Percentiles rank a stretch among this genome's conserved stretches.
These are phyloP conservation scores for Tangara arthus DNA, from an alignment of 2,797 vertebrate genomes.

Conservation along the genomic window DNA sequence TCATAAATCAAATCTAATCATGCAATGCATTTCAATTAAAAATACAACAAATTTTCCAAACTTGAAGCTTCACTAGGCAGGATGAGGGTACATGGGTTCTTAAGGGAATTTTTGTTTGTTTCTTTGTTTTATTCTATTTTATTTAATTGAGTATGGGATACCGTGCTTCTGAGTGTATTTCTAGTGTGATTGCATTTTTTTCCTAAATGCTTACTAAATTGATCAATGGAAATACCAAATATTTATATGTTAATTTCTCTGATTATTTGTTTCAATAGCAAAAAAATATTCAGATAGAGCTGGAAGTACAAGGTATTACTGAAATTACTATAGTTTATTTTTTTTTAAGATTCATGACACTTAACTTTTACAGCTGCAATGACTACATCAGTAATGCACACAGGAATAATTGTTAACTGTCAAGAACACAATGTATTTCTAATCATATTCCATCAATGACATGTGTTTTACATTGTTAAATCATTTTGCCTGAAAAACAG, in stretches of 20 bases:
- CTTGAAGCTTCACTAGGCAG: background rate
- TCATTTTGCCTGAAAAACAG: slow-evolving; percentile 67
- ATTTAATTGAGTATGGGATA: background rate
- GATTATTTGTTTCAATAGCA: slow-evolving; percentile 18
- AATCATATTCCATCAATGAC: slow-evolving; percentile 71
- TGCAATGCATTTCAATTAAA: background rate
- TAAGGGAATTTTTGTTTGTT: background rate
- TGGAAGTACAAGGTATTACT: background rate
- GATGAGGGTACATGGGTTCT: background rate
- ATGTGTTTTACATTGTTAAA: slow-evolving; percentile 74
- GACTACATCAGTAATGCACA: slow-evolving; percentile 38
- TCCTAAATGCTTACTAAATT: background rate
- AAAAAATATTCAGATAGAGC: background rate
- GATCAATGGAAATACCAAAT: background rate
- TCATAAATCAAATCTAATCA: slow-evolving; percentile 37
- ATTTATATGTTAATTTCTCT: slow-evolving; percentile 10
- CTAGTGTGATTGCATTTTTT: background rate
- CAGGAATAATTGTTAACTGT: slow-evolving; percentile 73
- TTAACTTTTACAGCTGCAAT: slow-evolving; percentile 40
- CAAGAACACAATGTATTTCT: slow-evolving; percentile 71
- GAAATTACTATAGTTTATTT: background rate
- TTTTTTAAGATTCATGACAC: slow-evolving; percentile 2
- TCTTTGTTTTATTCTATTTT: background rate
- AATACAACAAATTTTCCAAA: background rate
- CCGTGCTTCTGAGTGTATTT: background rate